These are phyloP conservation scores for Tetrapedia diversipes DNA, from an alignment of 2,888 invertebrate genomes.

Conservation along the genomic window DNA sequence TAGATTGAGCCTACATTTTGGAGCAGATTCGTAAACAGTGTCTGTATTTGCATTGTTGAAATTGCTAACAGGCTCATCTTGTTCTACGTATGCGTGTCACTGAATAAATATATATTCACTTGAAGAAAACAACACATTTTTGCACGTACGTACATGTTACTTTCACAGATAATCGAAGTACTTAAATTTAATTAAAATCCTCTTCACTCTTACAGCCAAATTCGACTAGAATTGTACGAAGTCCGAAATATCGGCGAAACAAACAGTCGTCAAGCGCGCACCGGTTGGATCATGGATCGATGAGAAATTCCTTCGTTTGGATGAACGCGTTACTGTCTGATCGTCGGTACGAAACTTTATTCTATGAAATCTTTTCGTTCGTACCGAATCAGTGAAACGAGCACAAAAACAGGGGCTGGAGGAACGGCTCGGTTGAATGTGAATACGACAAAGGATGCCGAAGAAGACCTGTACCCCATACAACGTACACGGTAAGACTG, in stretches of 20 bases:
- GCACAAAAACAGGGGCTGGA: constrained; percentile 53
- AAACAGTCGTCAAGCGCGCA: neutral
- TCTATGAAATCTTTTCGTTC: constrained; percentile 42
- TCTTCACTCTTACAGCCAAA: neutral
- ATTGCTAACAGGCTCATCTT: constrained; percentile 1
- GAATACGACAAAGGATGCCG: constrained; percentile 61
- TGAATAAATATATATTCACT: neutral
- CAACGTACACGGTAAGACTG: constrained; percentile 75
- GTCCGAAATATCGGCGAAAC: neutral
- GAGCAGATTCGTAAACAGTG: neutral
- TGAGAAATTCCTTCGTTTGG: constrained; percentile 9
- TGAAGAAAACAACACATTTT: neutral
- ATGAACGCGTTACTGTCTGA: neutral
- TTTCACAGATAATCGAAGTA: neutral
- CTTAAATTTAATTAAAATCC: too few relatives aligned
- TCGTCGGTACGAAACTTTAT: constrained; percentile 34
- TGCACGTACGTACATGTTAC: neutral
- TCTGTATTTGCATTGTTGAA: constrained; percentile 13
- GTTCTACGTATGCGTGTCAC: neutral
- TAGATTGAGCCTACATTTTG: constrained; percentile 7
- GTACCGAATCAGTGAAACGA: constrained; percentile 48
- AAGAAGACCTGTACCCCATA: constrained; percentile 59
- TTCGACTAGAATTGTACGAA: neutral
- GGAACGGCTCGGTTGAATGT: constrained; percentile 47
- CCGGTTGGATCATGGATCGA: constrained; percentile 9